Evolutionary conservation across 2,888 invertebrate genomes (phyloP).

Genomic region (Pterostichus niger): DNA sequence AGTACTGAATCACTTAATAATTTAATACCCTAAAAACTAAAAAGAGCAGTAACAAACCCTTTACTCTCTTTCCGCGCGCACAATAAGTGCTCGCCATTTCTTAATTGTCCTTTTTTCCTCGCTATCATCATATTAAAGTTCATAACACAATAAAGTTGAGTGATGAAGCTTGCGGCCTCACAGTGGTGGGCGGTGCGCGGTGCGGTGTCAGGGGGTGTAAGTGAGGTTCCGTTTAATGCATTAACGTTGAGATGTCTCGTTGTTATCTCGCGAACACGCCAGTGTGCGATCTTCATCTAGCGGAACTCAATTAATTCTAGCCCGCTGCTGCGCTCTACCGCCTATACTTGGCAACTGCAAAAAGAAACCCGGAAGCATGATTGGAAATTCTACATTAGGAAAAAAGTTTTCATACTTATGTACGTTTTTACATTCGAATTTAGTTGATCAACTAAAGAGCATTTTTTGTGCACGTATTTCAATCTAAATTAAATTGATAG

Average conservation of each 20-base stretch:
- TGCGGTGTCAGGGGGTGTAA: neutral
- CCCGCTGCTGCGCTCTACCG: conserved; percentile 31
- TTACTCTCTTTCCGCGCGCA: neutral
- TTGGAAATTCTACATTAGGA: neutral
- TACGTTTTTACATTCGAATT: too few species aligned
- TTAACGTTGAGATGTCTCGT: conserved; percentile 57
- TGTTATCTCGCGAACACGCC: conserved; percentile 37
- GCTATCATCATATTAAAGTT: conserved; percentile 56
- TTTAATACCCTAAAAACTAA: neutral
- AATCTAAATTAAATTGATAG: too few species aligned
- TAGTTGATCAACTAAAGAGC: too few species aligned
- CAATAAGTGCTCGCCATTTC: conserved; percentile 30
- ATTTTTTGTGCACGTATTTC: too few species aligned
- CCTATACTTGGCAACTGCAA: neutral
- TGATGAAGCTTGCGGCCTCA: conserved; percentile 45
- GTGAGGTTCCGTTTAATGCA: conserved; percentile 55
- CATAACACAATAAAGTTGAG: conserved; percentile 64
- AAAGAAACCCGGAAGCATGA: conserved; percentile 1
- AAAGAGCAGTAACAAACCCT: neutral
- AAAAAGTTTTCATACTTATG: too few species aligned
- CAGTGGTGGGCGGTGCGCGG: neutral
- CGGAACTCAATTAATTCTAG: conserved; percentile 59
- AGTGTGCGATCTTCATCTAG: conserved; percentile 46
- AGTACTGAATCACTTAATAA: neutral
- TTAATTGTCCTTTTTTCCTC: conserved; percentile 44